Evolutionary conservation across 2,888 invertebrate species (phyloP).

Genomic region (Drepanosiphum platanoidis): DNA sequence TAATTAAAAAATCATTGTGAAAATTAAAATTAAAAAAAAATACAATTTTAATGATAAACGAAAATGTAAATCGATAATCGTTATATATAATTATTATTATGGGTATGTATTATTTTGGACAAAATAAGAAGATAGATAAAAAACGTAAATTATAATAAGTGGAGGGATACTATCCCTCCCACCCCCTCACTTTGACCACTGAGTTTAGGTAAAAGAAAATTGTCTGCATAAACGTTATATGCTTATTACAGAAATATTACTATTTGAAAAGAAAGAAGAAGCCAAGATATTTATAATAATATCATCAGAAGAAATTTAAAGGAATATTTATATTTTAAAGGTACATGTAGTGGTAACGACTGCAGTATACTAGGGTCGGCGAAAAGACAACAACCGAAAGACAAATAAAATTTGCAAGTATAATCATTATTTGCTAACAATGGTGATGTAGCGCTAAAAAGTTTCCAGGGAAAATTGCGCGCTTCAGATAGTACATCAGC

Average conservation of each 20-base stretch:
- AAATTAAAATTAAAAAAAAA: background rate
- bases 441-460: constrained; percentile 41
- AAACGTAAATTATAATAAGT: too few species aligned
- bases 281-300: background rate
- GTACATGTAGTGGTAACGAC: background rate
- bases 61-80: background rate
- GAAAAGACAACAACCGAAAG: constrained; percentile 38
- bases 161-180: too few species aligned
- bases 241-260: too few species aligned
- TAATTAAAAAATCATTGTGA: too few species aligned
- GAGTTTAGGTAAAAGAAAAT: too few species aligned
- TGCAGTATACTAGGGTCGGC: background rate
- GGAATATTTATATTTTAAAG: constrained; percentile 25
- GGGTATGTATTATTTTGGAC: too few species aligned
- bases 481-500: background rate
- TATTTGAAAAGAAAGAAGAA: background rate
- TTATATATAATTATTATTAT: too few species aligned
- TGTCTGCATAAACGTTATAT: too few species aligned
- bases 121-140: too few species aligned
- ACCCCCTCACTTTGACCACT: too few species aligned
- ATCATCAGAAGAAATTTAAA: background rate
- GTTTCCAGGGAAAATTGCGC: background rate
- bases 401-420: constrained; percentile 54
- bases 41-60: background rate
- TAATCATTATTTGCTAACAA: constrained; percentile 54